phyloP scores from a whole-genome alignment of 2,888 invertebrate genomes.

The Ectemnius continuus region DNA sequence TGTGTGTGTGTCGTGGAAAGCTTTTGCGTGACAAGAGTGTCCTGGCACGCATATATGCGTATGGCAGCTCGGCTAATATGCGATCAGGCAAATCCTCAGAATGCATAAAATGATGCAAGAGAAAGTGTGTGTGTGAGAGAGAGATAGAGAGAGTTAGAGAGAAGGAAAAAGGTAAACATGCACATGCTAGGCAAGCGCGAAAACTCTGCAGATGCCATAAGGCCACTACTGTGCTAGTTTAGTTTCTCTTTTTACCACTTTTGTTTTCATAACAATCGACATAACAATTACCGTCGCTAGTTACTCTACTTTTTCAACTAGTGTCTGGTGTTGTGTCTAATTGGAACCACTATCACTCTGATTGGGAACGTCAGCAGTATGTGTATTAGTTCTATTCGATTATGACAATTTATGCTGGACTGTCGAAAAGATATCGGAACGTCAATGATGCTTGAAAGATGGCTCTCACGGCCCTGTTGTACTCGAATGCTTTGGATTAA shows the following conservation, averaged over 20 bases:
- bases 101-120: conserved; percentile 44
- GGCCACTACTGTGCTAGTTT: conserved; percentile 52
- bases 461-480: no score
- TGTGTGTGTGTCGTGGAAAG: neutral
- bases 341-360: neutral
- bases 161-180: conserved; percentile 36
- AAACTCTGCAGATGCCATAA: conserved; percentile 54
- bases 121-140: conserved; percentile 27
- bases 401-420: no score
- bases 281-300: neutral
- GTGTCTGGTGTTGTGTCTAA: neutral
- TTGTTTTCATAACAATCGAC: no score
- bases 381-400: no score
- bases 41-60: neutral
- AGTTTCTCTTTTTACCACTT: conserved; percentile 38
- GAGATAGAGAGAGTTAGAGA: neutral
- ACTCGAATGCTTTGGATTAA: no score
- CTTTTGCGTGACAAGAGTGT: neutral
- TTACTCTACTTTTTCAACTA: neutral
- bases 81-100: conserved; percentile 28
- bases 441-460: no score
- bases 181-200: conserved; percentile 60
- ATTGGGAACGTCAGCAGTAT: neutral
- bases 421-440: no score
- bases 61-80: conserved; percentile 4